Conservation (phyloP, 2,888 invertebrate species). For the Nemapogon koenigi region DNA sequence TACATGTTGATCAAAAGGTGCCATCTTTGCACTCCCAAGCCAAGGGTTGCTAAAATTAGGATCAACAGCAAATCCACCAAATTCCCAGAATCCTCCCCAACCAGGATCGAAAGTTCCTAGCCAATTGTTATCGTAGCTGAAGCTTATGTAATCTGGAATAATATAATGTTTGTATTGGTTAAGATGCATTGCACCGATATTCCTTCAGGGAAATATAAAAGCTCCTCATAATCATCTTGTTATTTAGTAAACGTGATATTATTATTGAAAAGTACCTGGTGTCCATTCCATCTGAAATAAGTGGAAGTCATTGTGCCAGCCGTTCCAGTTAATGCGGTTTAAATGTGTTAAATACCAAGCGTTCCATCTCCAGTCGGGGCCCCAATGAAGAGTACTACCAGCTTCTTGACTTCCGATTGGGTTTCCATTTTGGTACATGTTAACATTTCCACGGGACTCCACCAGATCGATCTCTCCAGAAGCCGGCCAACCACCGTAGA, state of each 20-base stretch:
- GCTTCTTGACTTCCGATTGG: constrained; percentile 67
- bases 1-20: constrained; percentile 72
- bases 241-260: no score
- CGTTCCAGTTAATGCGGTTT: constrained; percentile 34
- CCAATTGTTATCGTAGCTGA: constrained; percentile 60
- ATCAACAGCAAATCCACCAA: constrained; percentile 60
- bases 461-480: constrained; percentile 77
- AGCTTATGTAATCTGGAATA: constrained; percentile 40
- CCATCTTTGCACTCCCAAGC: constrained; percentile 63
- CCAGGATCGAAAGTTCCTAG: constrained; percentile 57
- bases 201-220: no score
- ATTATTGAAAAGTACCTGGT: no score
- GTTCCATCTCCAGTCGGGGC: constrained; percentile 62
- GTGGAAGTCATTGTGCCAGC: constrained; percentile 66
- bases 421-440: constrained; percentile 45
- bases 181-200: no score
- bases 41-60: constrained; percentile 61
- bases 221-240: no score
- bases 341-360: constrained; percentile 60
- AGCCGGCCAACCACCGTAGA: constrained; percentile 72
- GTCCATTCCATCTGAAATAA: constrained; percentile 73
- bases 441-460: constrained; percentile 70
- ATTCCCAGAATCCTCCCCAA: constrained; percentile 70
- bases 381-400: constrained; percentile 71
- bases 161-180: no score